Evolutionary conservation across 1,140 invertebrate species (phyloP).

Genomic region (Laodelphax striatellus): DNA sequence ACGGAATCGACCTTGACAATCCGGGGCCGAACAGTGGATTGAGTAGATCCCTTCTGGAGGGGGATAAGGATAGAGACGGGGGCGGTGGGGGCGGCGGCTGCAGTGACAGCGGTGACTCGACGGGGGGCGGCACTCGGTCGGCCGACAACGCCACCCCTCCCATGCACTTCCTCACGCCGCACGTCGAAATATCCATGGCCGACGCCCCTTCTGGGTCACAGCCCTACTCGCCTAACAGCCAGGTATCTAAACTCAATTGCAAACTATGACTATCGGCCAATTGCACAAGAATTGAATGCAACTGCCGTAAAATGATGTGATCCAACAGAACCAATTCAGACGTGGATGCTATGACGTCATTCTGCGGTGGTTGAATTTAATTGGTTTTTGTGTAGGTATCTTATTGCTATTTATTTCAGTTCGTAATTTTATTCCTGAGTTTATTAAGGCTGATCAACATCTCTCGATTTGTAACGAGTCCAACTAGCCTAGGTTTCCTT

Average conservation of each 20-base stretch:
- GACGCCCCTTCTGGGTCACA: conserved; percentile 39
- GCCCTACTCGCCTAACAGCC: conserved; percentile 29
- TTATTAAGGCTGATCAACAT: no score
- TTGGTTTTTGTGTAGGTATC: no score
- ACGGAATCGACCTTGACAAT: conserved; percentile 80
- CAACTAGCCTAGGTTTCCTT: no score
- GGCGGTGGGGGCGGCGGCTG: conserved; percentile 28
- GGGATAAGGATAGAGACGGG: neutral
- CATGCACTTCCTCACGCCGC: conserved; percentile 79
- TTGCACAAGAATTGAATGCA: no score
- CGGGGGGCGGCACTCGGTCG: conserved; percentile 48
- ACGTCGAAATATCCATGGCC: conserved; percentile 79
- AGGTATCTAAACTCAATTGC: conserved; percentile 25
- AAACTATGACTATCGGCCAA: no score
- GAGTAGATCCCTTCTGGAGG: neutral
- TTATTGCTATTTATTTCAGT: no score
- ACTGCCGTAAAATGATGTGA: no score
- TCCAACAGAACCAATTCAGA: no score
- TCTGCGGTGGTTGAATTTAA: no score
- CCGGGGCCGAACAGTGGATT: conserved; percentile 37
- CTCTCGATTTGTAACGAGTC: no score
- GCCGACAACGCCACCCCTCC: conserved; percentile 73
- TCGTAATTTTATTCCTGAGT: no score
- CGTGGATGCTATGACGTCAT: no score
- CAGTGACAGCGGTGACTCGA: conserved; percentile 68